Conservation (phyloP, 1,140 invertebrate genomes). For the Coboldia fuscipes region DNA sequence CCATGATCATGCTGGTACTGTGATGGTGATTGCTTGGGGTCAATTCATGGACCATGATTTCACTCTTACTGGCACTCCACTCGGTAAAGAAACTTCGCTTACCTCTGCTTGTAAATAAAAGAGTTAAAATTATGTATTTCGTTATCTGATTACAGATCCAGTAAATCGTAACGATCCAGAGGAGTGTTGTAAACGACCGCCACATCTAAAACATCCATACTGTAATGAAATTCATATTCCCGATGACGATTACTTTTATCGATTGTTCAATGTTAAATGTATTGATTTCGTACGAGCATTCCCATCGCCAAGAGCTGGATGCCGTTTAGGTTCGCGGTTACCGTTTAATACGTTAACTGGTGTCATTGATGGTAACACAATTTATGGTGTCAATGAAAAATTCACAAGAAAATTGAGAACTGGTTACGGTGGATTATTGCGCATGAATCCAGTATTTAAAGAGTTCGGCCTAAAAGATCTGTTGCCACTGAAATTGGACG, state of each 20-base stretch:
- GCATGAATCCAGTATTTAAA: slow-evolving; percentile 74
- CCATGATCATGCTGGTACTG: slow-evolving; percentile 83
- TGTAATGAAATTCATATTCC: slow-evolving; percentile 81
- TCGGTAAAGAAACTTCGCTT: slow-evolving; percentile 35
- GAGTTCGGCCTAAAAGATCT: slow-evolving; percentile 76
- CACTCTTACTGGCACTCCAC: slow-evolving; percentile 65
- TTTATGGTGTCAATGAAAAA: slow-evolving; percentile 60
- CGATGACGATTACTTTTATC: slow-evolving; percentile 79
- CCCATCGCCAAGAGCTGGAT: slow-evolving; percentile 59
- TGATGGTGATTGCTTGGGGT: slow-evolving; percentile 63
- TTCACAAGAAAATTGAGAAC: slow-evolving; percentile 56
- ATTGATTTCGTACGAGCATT: slow-evolving; percentile 76
- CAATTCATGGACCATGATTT: slow-evolving; percentile 92
- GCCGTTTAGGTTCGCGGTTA: slow-evolving; percentile 51
- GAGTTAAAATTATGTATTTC: background rate
- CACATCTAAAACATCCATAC: slow-evolving; percentile 65
- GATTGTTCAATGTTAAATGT: slow-evolving; percentile 59
- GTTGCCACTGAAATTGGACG: slow-evolving; percentile 68
- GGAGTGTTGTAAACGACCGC: slow-evolving; percentile 61
- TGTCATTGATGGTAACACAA: slow-evolving; percentile 61
- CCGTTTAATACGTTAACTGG: slow-evolving; percentile 69
- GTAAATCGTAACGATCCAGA: slow-evolving; percentile 68
- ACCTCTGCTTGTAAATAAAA: background rate
- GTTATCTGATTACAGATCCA: slow-evolving; percentile 32
- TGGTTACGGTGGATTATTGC: slow-evolving; percentile 52